Conservation (phyloP, 2,888 invertebrate genomes). For the Amitus sp. region DNA sequence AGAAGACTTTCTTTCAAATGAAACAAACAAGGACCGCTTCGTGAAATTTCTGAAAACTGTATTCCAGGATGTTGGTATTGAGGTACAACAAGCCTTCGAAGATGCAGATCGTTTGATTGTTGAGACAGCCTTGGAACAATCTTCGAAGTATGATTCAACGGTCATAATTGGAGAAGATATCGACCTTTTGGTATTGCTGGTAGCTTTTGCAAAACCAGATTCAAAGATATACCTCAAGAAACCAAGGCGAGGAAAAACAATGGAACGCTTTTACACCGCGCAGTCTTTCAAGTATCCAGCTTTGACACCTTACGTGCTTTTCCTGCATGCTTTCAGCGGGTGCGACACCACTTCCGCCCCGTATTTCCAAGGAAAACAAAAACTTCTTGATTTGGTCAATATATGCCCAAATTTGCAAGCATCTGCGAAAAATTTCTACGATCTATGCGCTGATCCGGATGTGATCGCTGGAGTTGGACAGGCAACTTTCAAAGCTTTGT, state of each 20-base stretch:
- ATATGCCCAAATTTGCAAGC: background rate
- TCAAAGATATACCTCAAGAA: background rate
- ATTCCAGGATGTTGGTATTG: background rate
- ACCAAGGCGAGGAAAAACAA: background rate
- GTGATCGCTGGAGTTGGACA: background rate
- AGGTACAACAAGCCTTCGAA: background rate
- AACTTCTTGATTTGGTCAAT: background rate
- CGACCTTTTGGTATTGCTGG: constrained; percentile 1
- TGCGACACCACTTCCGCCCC: constrained; percentile 1
- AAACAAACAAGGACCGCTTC: constrained; percentile 43
- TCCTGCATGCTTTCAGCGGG: background rate
- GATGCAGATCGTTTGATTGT: constrained; percentile 1
- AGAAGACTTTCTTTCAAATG: constrained; percentile 37
- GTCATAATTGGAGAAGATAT: background rate
- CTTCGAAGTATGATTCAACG: background rate
- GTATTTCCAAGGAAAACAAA: background rate
- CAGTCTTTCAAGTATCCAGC: background rate
- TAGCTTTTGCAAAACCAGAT: background rate
- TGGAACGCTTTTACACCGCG: background rate
- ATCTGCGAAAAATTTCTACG: background rate
- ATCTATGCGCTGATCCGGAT: background rate
- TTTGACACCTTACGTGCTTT: background rate
- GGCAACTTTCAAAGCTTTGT: background rate
- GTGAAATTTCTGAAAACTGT: constrained; percentile 46
- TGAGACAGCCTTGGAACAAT: background rate